Evolutionary conservation across 37 sponge, comb jelly and placozoan species (phyloP).

Genomic region (Tethya wilhelma): DNA sequence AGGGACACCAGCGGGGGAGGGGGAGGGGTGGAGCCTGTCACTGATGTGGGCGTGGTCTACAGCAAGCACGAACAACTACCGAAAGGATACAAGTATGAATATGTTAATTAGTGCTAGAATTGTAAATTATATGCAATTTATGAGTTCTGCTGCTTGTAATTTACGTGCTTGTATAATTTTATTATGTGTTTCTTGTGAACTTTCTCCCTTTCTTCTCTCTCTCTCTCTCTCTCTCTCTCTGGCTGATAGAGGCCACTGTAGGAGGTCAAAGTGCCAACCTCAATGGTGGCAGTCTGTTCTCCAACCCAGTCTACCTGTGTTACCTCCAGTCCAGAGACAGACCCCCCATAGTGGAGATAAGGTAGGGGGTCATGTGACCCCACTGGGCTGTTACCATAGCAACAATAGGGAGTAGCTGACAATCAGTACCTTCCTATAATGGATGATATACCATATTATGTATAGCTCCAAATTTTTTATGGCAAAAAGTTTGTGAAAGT

Average conservation of each 20-base stretch:
- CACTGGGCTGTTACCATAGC: too few species aligned
- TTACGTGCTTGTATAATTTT: too few species aligned
- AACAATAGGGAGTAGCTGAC: too few species aligned
- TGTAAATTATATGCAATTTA: background rate
- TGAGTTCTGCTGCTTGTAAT: background rate
- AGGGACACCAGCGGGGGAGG: background rate
- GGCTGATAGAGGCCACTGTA: conserved; percentile 56
- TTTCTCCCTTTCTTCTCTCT: too few species aligned
- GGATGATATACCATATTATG: too few species aligned
- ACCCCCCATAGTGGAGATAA: conserved; percentile 76
- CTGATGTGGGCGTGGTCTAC: conserved; percentile 69
- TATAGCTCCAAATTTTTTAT: too few species aligned
- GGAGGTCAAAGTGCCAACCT: conserved; percentile 65
- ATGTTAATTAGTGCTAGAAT: background rate
- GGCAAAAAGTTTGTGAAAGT: too few species aligned
- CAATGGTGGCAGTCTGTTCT: conserved; percentile 36
- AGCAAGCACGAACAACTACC: conserved; percentile 66
- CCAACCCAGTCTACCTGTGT: conserved; percentile 58
- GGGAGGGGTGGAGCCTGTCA: conserved; percentile 53
- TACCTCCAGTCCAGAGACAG: conserved; percentile 61
- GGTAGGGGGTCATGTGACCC: conserved; percentile 33
- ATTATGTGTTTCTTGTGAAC: too few species aligned
- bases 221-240: background rate
- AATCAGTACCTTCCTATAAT: too few species aligned
- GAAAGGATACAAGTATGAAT: conserved; percentile 61